phyloP scores from a whole-genome alignment of 2,113 vertebrate species.

The Sturnus vulgaris region DNA sequence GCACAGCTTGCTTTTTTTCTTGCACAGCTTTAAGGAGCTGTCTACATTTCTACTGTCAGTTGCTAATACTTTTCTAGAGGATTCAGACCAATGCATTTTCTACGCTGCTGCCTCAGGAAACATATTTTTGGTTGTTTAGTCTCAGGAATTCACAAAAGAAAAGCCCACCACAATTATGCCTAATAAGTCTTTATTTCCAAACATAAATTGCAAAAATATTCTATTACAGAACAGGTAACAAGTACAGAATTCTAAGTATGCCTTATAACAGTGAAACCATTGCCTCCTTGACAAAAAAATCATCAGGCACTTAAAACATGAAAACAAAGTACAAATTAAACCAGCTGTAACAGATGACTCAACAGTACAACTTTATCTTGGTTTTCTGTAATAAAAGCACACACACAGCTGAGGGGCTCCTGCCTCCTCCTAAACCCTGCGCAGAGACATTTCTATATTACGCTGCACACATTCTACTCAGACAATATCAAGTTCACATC shows the following conservation, averaged over 20 bases:
- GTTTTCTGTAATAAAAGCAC: constrained; percentile 42
- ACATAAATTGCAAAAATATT: constrained; percentile 67
- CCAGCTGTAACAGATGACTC: constrained; percentile 2
- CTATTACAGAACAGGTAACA: constrained; percentile 56
- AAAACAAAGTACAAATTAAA: constrained; percentile 43
- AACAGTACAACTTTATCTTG: neutral
- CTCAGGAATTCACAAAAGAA: neutral
- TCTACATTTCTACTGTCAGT: neutral
- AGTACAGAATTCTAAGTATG: constrained; percentile 42
- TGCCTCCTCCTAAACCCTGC: constrained; percentile 41
- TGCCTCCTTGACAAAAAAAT: constrained; percentile 43
- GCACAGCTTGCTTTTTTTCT: neutral
- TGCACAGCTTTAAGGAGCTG: neutral
- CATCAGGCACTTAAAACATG: constrained; percentile 65
- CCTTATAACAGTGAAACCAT: constrained; percentile 2
- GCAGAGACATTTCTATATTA: constrained; percentile 11
- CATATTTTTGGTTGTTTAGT: neutral
- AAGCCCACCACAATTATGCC: neutral
- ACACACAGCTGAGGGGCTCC: neutral
- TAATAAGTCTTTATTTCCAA: constrained; percentile 55
- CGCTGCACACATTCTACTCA: neutral
- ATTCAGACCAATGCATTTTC: neutral
- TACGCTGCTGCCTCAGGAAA: neutral
- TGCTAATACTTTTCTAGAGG: neutral
- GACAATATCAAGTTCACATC: constrained; percentile 33